Base-by-base conservation (phyloP, 2,113 vertebrate species). In the Oreochromis aureus region DNA sequence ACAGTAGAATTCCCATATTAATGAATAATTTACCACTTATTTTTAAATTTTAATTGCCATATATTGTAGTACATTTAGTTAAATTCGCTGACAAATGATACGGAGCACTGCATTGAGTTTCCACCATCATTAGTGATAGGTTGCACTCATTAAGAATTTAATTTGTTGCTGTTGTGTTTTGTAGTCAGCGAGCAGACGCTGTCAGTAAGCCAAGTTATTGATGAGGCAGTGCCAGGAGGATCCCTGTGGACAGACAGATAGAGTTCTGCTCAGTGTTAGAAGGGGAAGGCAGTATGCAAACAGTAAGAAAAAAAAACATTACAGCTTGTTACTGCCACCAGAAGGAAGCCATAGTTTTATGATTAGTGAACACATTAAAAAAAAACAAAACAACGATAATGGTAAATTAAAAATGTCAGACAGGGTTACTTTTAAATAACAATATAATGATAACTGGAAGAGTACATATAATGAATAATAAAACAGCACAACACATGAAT, bases 121-220 rank as follows among this genome's bases (percentile, higher is more conserved):
- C 36, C 81, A 83, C 58, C 66, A 78, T 86, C 89, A 88, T 91
- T 90, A 91, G 83, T 83, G 73, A 89, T 86, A 82, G 85, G 80
- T 56, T 89, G 82, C 76, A 82, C 92, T 91, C 91, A 90, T 90
- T 92, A 91, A 91, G 80, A 91, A 89, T 91, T 86, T 48, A 86
- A 88, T 93, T 92, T 86, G 80, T 87, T 85, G 58, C 56, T 10
- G 44, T 88, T 71, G 58, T 84, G 80, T 78, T 85, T 81, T 90
- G 71, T 84, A 90, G 89, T 83, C 87, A 71, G 83, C 53, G 86
- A 93, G 86, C 87, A 87, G 86, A 80, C 53, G 71, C 44, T 88
- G 53, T 78, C 89, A 89, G 89, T 80, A 39, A 83, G 73, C 92
- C 87, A 79, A 80, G 92, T 92, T 93, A 94, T 92, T 92, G 92